phyloP scores from a whole-genome alignment of 2,113 vertebrate species.

The Danionella cerebrum region DNA sequence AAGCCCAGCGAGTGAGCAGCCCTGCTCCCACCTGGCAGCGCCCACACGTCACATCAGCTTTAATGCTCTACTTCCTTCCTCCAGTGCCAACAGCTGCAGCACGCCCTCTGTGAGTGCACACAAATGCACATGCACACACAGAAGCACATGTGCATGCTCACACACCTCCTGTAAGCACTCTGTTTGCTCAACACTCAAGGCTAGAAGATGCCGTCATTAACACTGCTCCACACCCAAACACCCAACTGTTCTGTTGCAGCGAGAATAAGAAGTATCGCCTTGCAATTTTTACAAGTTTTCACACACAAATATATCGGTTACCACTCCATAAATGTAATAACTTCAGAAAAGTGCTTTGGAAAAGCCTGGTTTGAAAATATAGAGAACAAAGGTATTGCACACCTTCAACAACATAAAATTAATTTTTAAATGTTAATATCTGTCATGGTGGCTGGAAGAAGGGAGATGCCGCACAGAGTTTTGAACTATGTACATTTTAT shows the following conservation, averaged over 20 bases:
- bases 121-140: conserved; percentile 26
- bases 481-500: too few species aligned
- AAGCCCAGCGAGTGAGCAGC: conserved; percentile 26
- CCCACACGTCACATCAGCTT: conserved; percentile 39
- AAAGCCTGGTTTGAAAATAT: too few species aligned
- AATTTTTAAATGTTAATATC: too few species aligned
- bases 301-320: neutral
- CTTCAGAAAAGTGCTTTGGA: too few species aligned
- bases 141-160: conserved; percentile 11
- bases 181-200: conserved; percentile 25
- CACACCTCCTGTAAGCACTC: conserved; percentile 21
- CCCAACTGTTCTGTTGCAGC: too few species aligned
- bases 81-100: conserved; percentile 42
- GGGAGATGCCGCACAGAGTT: too few species aligned
- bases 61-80: conserved; percentile 36
- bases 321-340: too few species aligned
- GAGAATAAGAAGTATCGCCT: neutral
- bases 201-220: neutral
- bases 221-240: conserved; percentile 7
- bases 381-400: too few species aligned
- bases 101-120: conserved; percentile 10
- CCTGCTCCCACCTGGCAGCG: conserved; percentile 30
- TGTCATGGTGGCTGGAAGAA: too few species aligned
- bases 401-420: too few species aligned
- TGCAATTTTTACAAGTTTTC: neutral